Conservation (phyloP, 2,113 vertebrate species). For the Malurus cyaneus region DNA sequence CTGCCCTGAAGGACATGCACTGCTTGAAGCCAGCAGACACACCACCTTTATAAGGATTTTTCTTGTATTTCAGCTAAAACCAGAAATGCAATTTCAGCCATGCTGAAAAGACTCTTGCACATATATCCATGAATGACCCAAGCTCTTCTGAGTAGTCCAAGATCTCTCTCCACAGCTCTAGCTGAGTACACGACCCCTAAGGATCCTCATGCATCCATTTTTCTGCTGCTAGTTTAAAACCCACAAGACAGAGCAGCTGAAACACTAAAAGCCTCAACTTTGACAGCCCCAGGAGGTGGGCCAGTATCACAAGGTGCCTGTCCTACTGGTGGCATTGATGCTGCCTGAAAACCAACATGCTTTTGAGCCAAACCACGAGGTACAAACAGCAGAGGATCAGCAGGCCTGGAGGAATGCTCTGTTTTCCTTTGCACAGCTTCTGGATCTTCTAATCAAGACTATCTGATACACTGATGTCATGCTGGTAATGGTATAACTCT, state of each 20-base stretch:
- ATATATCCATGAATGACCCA: not conserved
- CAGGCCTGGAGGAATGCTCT: not conserved
- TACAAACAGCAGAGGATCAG: not conserved
- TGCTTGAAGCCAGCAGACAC: not conserved
- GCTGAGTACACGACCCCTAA: not conserved
- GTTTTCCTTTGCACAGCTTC: not conserved
- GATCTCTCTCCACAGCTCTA: not conserved
- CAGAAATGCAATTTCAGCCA: not conserved
- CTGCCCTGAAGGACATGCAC: not conserved
- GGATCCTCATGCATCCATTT: not conserved
- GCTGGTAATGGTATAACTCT: constrained; percentile 27
- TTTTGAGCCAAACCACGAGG: not conserved
- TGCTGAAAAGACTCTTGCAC: not conserved
- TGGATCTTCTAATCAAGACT: not conserved
- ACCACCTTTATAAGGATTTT: not conserved
- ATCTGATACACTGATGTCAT: constrained; percentile 26
- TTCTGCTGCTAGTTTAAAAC: not conserved
- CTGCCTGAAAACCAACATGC: not conserved
- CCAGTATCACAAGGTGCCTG: not conserved
- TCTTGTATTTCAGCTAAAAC: not conserved
- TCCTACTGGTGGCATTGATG: not conserved
- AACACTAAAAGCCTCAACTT: not conserved
- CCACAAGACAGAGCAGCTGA: not conserved
- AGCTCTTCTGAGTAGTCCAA: not conserved
- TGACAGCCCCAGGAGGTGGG: not conserved